Evolutionary conservation across 2,888 invertebrate species (phyloP).

Genomic region (Helleia helle): DNA sequence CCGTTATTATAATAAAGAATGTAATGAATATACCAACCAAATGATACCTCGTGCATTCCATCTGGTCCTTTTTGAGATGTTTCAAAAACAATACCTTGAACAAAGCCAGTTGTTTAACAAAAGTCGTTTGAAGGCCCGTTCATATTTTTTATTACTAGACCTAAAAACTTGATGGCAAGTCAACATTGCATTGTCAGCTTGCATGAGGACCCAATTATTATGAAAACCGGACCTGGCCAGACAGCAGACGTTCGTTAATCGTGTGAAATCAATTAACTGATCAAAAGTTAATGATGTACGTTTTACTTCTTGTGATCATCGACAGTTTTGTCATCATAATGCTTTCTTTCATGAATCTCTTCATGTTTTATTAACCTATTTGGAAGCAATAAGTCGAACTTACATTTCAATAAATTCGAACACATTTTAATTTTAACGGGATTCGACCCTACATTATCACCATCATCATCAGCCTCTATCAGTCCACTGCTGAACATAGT

Average conservation of each 20-base stretch:
- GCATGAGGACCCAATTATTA: constrained; percentile 3
- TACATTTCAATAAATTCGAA: too few species aligned
- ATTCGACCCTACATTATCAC: too few species aligned
- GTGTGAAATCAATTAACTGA: constrained; percentile 9
- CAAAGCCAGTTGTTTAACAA: background rate
- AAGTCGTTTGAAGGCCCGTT: background rate
- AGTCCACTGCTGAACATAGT: too few species aligned
- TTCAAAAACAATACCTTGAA: background rate
- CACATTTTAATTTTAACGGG: too few species aligned
- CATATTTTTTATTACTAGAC: background rate
- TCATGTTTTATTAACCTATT: too few species aligned
- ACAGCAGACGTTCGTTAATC: background rate
- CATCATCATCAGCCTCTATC: too few species aligned
- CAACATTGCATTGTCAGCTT: constrained; percentile 4
- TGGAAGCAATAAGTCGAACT: too few species aligned
- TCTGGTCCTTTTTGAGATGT: background rate
- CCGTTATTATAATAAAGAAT: too few species aligned
- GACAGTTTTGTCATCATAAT: too few species aligned
- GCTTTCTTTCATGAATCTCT: too few species aligned
- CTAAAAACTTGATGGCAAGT: constrained; percentile 5
- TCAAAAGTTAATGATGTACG: constrained; percentile 1
- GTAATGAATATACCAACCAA: too few species aligned
- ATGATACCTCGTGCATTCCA: background rate
- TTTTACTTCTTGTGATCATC: background rate
- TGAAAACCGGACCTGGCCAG: background rate